phyloP scores from a whole-genome alignment of 2,797 vertebrate genomes.

The Pteropus rufus region DNA sequence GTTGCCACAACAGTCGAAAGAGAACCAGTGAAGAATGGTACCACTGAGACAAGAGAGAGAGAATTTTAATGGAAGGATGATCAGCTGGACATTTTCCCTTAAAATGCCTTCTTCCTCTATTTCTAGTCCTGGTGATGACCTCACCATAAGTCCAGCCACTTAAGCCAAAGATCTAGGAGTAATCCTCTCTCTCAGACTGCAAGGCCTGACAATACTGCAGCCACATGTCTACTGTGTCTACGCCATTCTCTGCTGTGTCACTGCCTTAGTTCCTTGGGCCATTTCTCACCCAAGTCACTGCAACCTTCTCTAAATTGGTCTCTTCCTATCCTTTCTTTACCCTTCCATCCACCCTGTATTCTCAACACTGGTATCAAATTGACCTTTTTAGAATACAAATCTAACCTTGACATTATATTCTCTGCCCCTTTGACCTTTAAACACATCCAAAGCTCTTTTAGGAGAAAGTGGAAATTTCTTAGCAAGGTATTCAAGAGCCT shows the following conservation, averaged over 20 bases:
- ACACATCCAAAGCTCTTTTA: background rate
- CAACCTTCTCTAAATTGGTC: background rate
- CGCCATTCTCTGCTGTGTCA: background rate
- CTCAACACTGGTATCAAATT: background rate
- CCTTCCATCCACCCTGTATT: background rate
- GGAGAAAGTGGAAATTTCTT: background rate
- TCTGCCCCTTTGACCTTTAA: background rate
- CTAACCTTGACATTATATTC: background rate
- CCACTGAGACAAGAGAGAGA: background rate
- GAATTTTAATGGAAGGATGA: background rate
- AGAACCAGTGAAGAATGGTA: background rate
- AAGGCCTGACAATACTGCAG: background rate
- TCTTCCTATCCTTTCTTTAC: background rate
- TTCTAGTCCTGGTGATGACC: background rate
- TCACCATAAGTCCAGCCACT: background rate
- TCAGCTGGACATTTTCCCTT: background rate
- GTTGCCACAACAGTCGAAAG: background rate
- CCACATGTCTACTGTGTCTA: background rate
- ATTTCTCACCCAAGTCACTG: background rate
- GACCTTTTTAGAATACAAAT: conserved; percentile 18
- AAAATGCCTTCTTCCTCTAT: background rate
- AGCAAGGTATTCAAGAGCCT: background rate
- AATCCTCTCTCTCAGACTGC: background rate
- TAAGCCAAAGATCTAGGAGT: background rate
- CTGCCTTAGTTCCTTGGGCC: background rate